Conservation (phyloP, 2,888 invertebrate species). For the Meganola albula region DNA sequence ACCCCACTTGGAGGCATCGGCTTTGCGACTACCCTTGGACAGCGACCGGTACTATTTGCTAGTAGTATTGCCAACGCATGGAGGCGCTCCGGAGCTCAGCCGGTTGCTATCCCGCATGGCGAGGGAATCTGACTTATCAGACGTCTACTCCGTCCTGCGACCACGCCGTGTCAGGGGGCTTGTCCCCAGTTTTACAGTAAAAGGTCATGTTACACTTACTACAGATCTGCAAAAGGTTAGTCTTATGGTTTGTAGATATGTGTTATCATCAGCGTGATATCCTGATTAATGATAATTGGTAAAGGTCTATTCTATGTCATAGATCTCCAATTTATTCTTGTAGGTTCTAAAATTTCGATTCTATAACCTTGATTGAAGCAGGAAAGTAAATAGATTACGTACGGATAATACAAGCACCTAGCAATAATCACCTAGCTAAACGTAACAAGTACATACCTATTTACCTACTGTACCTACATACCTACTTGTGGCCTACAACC, state of each 20-base stretch:
- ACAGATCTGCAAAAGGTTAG: constrained; percentile 88
- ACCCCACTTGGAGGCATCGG: constrained; percentile 83
- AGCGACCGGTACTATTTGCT: constrained; percentile 87
- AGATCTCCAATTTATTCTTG: too few relatives aligned
- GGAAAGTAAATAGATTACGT: too few relatives aligned
- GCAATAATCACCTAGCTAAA: too few relatives aligned
- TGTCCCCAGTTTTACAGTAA: constrained; percentile 88
- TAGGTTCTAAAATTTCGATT: too few relatives aligned
- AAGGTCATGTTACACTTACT: constrained; percentile 88
- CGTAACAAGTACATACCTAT: too few relatives aligned
- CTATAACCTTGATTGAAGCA: too few relatives aligned
- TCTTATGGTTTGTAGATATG: not conserved
- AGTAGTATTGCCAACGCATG: constrained; percentile 82
- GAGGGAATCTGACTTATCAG: constrained; percentile 78
- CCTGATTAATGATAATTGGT: too few relatives aligned
- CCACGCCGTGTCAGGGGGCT: constrained; percentile 85
- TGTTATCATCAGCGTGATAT: too few relatives aligned
- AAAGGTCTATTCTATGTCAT: too few relatives aligned
- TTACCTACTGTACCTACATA: too few relatives aligned
- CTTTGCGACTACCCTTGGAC: constrained; percentile 87
- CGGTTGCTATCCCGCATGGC: constrained; percentile 81
- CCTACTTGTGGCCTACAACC: too few relatives aligned
- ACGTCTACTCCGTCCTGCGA: constrained; percentile 82
- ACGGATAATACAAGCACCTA: too few relatives aligned
- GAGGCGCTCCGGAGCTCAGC: constrained; percentile 79